These are phyloP conservation scores for Apis dorsata DNA, from an alignment of 1,140 invertebrate species.

Conservation along the genomic window DNA sequence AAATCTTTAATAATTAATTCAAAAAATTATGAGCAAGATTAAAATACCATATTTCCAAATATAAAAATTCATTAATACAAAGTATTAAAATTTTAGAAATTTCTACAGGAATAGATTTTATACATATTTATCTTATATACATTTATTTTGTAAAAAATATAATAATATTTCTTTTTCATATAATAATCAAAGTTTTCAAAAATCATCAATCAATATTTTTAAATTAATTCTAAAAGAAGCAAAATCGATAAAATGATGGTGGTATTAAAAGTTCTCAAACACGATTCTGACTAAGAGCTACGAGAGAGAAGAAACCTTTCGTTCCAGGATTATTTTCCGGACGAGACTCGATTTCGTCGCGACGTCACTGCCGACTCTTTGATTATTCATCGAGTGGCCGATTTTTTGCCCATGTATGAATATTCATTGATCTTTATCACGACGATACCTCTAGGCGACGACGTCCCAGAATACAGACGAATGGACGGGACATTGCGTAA, in stretches of 20 bases:
- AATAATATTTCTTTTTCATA: too few relatives aligned
- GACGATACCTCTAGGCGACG: constrained; percentile 40
- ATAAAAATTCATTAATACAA: too few relatives aligned
- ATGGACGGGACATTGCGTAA: constrained; percentile 26
- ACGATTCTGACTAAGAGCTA: neutral
- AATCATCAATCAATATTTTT: too few relatives aligned
- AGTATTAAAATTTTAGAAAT: too few relatives aligned
- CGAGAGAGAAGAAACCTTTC: neutral
- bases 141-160: too few relatives aligned
- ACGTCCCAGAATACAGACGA: constrained; percentile 12
- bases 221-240: neutral
- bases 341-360: constrained; percentile 1
- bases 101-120: too few relatives aligned
- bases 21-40: too few relatives aligned
- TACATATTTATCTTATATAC: too few relatives aligned
- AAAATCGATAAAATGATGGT: neutral
- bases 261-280: neutral
- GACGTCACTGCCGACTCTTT: constrained; percentile 25
- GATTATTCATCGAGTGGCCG: constrained; percentile 51
- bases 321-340: constrained; percentile 3
- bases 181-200: too few relatives aligned
- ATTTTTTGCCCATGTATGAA: constrained; percentile 40
- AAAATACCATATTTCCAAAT: too few relatives aligned
- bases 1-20: too few relatives aligned
- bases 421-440: constrained; percentile 49